Conservation (phyloP, 2,888 invertebrate species). For the Caenorhabditis sp. region DNA sequence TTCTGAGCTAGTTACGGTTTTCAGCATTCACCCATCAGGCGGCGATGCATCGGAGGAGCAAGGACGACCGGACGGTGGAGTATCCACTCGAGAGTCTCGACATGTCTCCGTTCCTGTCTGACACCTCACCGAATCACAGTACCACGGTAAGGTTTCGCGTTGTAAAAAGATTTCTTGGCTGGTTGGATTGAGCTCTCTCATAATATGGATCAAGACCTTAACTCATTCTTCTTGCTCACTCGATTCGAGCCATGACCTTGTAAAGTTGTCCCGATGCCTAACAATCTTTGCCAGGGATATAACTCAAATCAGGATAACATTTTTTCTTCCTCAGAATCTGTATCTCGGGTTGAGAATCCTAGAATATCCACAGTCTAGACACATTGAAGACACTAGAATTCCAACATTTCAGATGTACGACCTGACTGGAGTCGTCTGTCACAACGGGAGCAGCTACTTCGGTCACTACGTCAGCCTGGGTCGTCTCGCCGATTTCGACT, state of each 20-base stretch:
- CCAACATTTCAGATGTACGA: slow-evolving; percentile 84
- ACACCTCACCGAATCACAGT: slow-evolving; percentile 74
- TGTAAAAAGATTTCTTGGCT: no score
- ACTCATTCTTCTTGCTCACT: no score
- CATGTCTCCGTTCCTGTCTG: slow-evolving; percentile 73
- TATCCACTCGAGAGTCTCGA: slow-evolving; percentile 81
- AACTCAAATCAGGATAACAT: no score
- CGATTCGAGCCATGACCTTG: no score
- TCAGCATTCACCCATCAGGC: slow-evolving; percentile 67
- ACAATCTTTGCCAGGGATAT: no score
- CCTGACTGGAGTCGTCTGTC: slow-evolving; percentile 85
- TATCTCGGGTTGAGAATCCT: no score
- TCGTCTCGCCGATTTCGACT: slow-evolving; percentile 83
- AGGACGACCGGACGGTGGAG: slow-evolving; percentile 76
- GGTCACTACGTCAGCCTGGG: slow-evolving; percentile 86
- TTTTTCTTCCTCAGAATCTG: no score
- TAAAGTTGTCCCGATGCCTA: no score
- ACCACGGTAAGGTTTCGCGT: slow-evolving; percentile 65
- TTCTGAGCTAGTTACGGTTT: not conserved
- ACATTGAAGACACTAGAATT: not conserved
- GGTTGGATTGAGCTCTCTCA: no score
- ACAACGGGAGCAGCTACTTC: slow-evolving; percentile 83
- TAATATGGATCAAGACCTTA: no score
- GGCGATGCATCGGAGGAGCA: slow-evolving; percentile 72
- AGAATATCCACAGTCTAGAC: no score